Conservation (phyloP, 2,113 vertebrate genomes). For the Lophius piscatorius region DNA sequence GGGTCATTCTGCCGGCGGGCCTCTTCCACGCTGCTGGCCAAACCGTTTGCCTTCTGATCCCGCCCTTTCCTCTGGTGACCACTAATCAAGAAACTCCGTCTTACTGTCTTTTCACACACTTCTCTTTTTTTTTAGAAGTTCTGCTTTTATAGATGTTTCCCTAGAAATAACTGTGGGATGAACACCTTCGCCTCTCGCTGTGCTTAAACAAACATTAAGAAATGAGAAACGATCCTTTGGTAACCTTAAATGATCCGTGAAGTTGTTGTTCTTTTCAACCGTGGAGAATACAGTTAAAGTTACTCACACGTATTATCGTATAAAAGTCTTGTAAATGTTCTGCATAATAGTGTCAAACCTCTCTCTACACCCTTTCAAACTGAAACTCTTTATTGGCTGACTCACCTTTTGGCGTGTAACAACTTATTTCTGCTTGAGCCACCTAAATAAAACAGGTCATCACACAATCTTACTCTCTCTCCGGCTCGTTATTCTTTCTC, state of each 20-base stretch:
- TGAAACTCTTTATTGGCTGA: conserved; percentile 15
- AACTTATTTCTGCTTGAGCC: background rate
- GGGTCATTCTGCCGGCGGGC: conserved; percentile 44
- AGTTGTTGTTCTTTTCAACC: conserved; percentile 28
- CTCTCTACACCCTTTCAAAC: background rate
- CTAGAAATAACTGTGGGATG: conserved; percentile 43
- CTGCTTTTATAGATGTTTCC: conserved; percentile 62
- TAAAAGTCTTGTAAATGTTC: background rate
- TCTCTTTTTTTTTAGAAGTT: conserved; percentile 59
- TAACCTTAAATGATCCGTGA: conserved; percentile 54
- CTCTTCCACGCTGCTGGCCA: conserved; percentile 49
- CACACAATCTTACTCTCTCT: background rate
- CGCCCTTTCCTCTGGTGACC: conserved; percentile 35
- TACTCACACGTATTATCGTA: conserved; percentile 11
- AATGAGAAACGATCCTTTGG: conserved; percentile 45
- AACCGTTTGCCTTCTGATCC: conserved; percentile 55
- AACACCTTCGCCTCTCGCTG: conserved; percentile 14
- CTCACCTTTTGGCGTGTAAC: background rate
- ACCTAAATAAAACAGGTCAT: background rate
- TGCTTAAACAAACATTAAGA: conserved; percentile 47
- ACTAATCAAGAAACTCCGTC: conserved; percentile 44
- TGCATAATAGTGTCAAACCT: conserved; percentile 10
- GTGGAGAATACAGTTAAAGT: conserved; percentile 7
- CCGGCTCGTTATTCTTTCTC: conserved; percentile 15
- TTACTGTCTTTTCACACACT: conserved; percentile 49